Evolutionary conservation across 2,888 invertebrate genomes (phyloP), one percentile per base, ranked within the genome.

Genomic region (Ichneumoninae sp.): DNA sequence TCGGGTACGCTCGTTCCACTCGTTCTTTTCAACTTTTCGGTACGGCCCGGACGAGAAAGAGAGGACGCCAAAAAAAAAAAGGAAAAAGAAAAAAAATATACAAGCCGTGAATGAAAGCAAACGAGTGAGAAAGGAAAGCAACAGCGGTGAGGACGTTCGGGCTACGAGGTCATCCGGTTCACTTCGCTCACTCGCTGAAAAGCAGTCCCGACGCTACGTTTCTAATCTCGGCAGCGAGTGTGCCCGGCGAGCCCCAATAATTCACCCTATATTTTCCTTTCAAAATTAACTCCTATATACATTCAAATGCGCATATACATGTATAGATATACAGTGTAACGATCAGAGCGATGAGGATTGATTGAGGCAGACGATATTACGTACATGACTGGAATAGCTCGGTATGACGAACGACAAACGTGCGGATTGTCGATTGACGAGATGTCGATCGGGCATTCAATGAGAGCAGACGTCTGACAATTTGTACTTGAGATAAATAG

Each of bases 131-230:
- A 66, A 66, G 77, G n/a, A 68, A 74, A 80, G 71, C 68, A 52
- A 75, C 73, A 44, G 36, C 69, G 70, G 52, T 71, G 81, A 73
- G 68, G 81, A 84, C 79, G 82, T 66, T 75, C 60, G 70, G 36
- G 78, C n/a, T 60, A 60, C 85, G 82, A 85, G 85, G 85, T 83
- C 85, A 79, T 85, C 85, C 85, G 82, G 85, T 83, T 85, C 79
- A 85, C 65, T 79, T 73, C 33, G 60, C 50, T 82, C 76, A 68
- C 79, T 82, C 71, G 79, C 78, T 78, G 79, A 82, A 82, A 81
- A 71, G 33, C 50, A 74, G 68, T 63, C 75, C 26, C 30, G 40
- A 7, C 52, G 44, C 26, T 36, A 47, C 60, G 63, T 60, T 76
- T 66, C 63, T 68, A 75, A 71, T 75, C 78, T 65, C 75, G 13